A percentile compares a stretch with the other conserved stretches of the same genome.
Evolutionary conservation across 2,888 invertebrate genomes (phyloP).

Genomic region (Bombylius major): DNA sequence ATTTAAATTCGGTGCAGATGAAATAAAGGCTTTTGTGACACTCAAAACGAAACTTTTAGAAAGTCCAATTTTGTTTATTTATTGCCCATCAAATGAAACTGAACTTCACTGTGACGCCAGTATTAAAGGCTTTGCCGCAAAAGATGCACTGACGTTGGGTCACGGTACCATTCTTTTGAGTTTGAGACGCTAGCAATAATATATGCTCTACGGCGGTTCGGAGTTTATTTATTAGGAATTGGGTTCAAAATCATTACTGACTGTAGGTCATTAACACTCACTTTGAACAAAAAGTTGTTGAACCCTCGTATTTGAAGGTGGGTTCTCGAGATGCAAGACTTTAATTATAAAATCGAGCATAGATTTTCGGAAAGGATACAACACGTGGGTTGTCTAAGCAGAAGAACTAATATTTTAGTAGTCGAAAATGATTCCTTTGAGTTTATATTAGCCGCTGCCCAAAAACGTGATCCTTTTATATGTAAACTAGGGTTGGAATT

Average conservation of each 20-base stretch:
- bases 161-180: too few species aligned
- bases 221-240: too few species aligned
- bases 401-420: not conserved
- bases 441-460: not conserved
- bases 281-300: too few species aligned
- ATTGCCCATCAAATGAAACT: slow-evolving; percentile 16
- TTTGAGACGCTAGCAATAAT: too few species aligned
- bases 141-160: too few species aligned
- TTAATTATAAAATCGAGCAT: too few species aligned
- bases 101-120: slow-evolving; percentile 22
- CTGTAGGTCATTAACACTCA: too few species aligned
- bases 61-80: slow-evolving; percentile 1
- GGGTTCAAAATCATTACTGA: too few species aligned
- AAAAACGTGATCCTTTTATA: not conserved
- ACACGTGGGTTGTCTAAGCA: slow-evolving; percentile 1
- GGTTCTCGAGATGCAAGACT: too few species aligned
- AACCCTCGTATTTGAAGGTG: too few species aligned
- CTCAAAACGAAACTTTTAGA: slow-evolving; percentile 7
- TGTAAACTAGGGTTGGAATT: not conserved
- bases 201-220: too few species aligned
- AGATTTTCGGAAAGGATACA: too few species aligned
- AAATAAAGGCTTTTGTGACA: not conserved
- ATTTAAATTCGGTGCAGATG: not conserved
- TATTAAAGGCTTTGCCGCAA: slow-evolving; percentile 17
- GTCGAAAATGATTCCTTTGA: not conserved